Evolutionary conservation across 2,797 vertebrate genomes (phyloP), one percentile per base, ranked within the genome.

Genomic region (Darevskia mixta): DNA sequence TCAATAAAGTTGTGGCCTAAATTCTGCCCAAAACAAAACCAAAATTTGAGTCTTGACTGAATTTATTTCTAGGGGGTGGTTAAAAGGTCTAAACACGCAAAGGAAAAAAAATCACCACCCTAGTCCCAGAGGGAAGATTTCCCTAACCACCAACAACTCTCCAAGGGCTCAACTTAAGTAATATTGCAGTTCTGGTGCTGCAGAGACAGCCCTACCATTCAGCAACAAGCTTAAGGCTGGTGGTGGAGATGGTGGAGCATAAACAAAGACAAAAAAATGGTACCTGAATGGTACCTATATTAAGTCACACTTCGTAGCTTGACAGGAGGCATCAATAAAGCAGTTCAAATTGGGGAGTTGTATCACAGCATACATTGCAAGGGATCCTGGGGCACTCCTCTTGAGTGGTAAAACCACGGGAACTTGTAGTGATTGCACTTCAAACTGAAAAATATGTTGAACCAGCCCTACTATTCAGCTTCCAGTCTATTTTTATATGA

Each of bases 401-500:
- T 77, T 23, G 17, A 18, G 6, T 64, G 61, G 18, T 6, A 64
- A 64, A 64, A 18, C 20, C 61, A 64, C 6, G 5, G 43, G 15
- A 49, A 49, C 43, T 25, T 15, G 5, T 27, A 15, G 43, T 78
- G 27, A 45, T n/a, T 45, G 13, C 13, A 29, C 43, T 17, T n/a
- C 5, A 1, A 55, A 25, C 20, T 49, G 27, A 6, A 43, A 76
- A 77, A 45, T 45, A 5, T 13, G 4, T 77, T 77, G 5, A 45
- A 23, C 41, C 23, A 29, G 76, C 27, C 17, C 77, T 6, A 45
- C 7, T 49, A 23, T 49, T 49, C 25, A 45, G 45, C 45, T 79
- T 29, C 43, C 49, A n/a, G 8, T 18, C 15, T 45, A 58, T 45
- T 55, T 55, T 58, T 18, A 58, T 55, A 79, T 1, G 23, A 97